phyloP scores from a whole-genome alignment of 2,888 invertebrate species.

The Sinhomidia bicolor region DNA sequence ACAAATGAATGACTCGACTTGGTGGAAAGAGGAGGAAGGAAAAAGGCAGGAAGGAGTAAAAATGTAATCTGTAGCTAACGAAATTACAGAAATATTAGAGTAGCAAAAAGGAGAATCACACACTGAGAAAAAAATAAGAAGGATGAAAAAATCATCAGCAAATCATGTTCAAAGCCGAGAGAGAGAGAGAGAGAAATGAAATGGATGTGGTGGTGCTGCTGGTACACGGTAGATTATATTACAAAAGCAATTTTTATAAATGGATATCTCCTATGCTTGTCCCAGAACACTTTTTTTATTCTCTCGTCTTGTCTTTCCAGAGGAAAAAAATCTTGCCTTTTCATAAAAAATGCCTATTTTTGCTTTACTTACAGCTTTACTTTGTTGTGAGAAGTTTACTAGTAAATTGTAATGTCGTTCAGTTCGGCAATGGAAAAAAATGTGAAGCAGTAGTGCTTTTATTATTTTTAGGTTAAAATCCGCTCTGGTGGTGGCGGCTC shows the following conservation, averaged over 20 bases:
- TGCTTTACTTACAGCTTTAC: background rate
- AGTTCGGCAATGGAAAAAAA: background rate
- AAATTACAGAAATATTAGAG: slow-evolving; percentile 48
- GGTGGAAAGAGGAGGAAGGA: background rate
- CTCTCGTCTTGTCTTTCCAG: background rate
- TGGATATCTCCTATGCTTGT: slow-evolving; percentile 33
- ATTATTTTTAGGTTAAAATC: slow-evolving; percentile 54
- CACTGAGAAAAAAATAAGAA: background rate
- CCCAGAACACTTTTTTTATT: slow-evolving; percentile 42
- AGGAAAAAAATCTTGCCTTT: background rate
- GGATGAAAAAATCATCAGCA: slow-evolving; percentile 56
- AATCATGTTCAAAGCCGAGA: slow-evolving; percentile 40
- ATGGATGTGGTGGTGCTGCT: background rate
- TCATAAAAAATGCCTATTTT: slow-evolving; percentile 46
- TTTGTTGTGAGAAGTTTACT: too few species aligned
- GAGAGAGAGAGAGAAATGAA: background rate
- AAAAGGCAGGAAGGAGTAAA: background rate
- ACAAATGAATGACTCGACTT: slow-evolving; percentile 36
- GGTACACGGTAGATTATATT: slow-evolving; percentile 44
- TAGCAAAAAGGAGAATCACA: slow-evolving; percentile 14
- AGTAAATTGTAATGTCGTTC: background rate
- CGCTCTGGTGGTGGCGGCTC: slow-evolving; percentile 18
- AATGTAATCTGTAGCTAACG: slow-evolving; percentile 44
- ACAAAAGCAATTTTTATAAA: slow-evolving; percentile 55
- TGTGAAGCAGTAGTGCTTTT: slow-evolving; percentile 3